Evolutionary conservation across 2,113 vertebrate genomes (phyloP), one percentile per base, ranked within the genome.

Genomic region (Tretioscincus oriximinensis): DNA sequence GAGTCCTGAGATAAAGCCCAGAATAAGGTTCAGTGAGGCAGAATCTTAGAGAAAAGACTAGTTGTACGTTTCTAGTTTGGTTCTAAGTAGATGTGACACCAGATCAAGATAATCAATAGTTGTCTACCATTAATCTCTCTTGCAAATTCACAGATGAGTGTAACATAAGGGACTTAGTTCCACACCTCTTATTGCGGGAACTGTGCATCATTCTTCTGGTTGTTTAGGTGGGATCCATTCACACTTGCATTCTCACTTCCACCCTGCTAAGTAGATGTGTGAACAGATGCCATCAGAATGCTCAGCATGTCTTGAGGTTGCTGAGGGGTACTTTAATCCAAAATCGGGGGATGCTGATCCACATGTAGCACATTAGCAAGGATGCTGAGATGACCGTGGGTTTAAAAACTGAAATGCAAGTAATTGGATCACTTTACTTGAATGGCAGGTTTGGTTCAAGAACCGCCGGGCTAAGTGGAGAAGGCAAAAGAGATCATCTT

Each of bases 391-490:
- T 14, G 26, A 10, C 14, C 26, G 10, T 12, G 7, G 11, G 28
- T 10, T 65, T 26, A 65, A 65, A 28, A 16, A 65, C 64, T 31
- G 35, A 5, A 41, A 16, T 76, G 58, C 58, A 24, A 73, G 16
- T 58, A 41, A 51, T 21, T 31, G 21, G 1, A 26, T 10, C 61
- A 9, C 24, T 73, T 68, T 6, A 3, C 51, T 29, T 61, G 66
- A 41, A 5, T 24, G 26, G 81, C 91, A 99, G 98, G 98, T 99
- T 86, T 99, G 98, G 98, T 99, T 99, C 94, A 99, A 99, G 94
- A 99, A 99, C 93, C 96, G 98, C 87, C 95, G 98, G 61, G 98
- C 98, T 2, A 99, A 99, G 92, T 99, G 98, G 98, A 96, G 98
- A 90, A 92, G 98, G 84, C 98, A 99, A 93, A 99, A 99, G 90